Base-by-base conservation (phyloP, 2,888 invertebrate species). In the Drosophila lacicola region DNA sequence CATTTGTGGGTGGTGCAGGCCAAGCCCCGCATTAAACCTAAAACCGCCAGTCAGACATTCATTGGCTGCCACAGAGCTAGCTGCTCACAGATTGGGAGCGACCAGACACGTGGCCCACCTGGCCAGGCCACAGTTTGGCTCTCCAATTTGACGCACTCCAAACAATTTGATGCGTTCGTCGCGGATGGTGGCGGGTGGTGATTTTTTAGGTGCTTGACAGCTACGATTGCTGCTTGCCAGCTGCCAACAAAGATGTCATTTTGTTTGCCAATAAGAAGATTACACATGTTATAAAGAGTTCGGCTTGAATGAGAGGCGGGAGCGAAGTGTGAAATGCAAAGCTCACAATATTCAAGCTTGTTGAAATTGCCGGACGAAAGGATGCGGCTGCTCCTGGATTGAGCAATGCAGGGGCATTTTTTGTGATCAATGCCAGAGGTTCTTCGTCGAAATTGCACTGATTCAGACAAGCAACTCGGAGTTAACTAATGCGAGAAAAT, bases 81-180 rank as follows among this genome's bases (percentile, higher is more conserved):
- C 56, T 37, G 45, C 60, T 13, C 58, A 42, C 41, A 70, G 75
- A 75, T 75, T 75, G 64, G 53, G 69, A 41, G 44, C 50, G 39
- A 9, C 53, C 68, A 54, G 44, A 54, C 44, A 33, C 13, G 9
- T 13, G 13, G 10, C 6, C 53, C 55, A 77, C 74, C 74, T 72
- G 74, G 36, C 73, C 56, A 25, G 61, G 74, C 68, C 79, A 75
- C 80, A 79, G 73, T 79, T 85, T 85, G 73, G 64, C 72, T 85
- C 78, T 86, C 80, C 86, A 86, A 81, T 82, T 82, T 77, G 80
- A 80, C 60, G 69, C 74, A 74, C 80, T 80, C 77, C 80, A 82
- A 80, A 82, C 83, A 80, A 85, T 80, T 77, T 82, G 62, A 29
- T 29, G 29, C 29, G 29, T 29, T 56, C 60, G 57, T 73, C 67